Percentiles rank a stretch among this genome's conserved stretches.
phyloP scores from a whole-genome alignment of 2,113 vertebrate genomes.

The Mohoua ochrocephala region DNA sequence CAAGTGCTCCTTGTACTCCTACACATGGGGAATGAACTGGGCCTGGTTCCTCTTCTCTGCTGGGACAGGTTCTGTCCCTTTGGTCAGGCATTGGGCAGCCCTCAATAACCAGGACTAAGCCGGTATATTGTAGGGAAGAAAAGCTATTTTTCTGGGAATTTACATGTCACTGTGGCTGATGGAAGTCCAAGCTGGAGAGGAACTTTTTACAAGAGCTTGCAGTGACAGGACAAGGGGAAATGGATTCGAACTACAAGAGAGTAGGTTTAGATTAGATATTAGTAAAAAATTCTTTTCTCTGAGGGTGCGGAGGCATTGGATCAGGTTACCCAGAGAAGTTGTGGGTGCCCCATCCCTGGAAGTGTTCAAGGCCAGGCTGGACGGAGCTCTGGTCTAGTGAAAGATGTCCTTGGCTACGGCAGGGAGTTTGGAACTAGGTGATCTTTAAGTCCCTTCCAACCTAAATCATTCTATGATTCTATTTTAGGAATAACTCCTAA shows the following conservation, averaged over 20 bases:
- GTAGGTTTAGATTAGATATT: background rate
- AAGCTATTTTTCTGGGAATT: background rate
- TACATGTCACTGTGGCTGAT: background rate
- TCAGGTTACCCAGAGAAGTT: background rate
- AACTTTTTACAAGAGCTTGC: background rate
- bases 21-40: background rate
- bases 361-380: background rate
- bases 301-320: background rate
- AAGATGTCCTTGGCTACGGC: background rate
- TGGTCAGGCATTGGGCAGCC: background rate
- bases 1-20: background rate
- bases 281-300: background rate
- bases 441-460: background rate
- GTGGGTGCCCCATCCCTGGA: background rate
- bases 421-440: background rate
- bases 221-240: background rate
- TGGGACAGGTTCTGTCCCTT: background rate
- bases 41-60: background rate
- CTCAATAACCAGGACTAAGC: background rate
- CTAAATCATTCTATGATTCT: background rate
- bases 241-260: background rate
- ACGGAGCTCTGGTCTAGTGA: background rate
- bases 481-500: background rate
- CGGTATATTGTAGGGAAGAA: background rate
- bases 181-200: background rate